A percentile compares a stretch with the other conserved stretches of the same genome.
phyloP scores from a whole-genome alignment of 2,888 invertebrate genomes.

The Thereva nobilitata region DNA sequence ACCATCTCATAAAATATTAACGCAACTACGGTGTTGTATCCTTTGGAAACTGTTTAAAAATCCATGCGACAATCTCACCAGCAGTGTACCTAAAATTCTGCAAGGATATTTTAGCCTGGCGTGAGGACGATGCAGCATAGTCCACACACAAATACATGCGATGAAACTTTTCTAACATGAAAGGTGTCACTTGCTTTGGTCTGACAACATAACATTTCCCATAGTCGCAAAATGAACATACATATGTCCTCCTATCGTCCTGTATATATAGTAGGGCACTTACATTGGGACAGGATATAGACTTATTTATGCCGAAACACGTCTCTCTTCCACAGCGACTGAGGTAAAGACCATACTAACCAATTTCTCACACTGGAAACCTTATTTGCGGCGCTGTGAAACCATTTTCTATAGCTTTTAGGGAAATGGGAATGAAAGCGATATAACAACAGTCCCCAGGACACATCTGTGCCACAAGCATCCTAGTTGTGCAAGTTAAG shows the following conservation, averaged over 20 bases:
- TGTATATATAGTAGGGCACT: not conserved
- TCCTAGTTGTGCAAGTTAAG: not conserved
- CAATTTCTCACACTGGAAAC: not conserved
- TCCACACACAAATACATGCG: no score
- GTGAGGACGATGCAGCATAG: no score
- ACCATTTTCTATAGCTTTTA: conserved; percentile 24
- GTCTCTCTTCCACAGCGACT: conserved; percentile 1
- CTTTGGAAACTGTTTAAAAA: no score
- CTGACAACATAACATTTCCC: no score
- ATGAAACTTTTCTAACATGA: not conserved
- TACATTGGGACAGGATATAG: not conserved
- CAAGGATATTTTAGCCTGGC: no score
- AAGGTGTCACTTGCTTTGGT: not conserved
- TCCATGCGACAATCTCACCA: no score
- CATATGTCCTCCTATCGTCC: not conserved
- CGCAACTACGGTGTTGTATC: no score
- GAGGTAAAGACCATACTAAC: not conserved
- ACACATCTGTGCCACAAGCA: conserved; percentile 8
- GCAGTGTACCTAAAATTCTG: no score
- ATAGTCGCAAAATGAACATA: no score
- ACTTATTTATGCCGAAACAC: conserved; percentile 7
- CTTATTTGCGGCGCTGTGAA: not conserved
- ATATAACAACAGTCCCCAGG: conserved; percentile 15
- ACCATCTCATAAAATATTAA: no score
- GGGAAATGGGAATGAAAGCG: conserved; percentile 27